Conservation (phyloP, 1,140 invertebrate genomes). For the Papilio aristodemus region DNA sequence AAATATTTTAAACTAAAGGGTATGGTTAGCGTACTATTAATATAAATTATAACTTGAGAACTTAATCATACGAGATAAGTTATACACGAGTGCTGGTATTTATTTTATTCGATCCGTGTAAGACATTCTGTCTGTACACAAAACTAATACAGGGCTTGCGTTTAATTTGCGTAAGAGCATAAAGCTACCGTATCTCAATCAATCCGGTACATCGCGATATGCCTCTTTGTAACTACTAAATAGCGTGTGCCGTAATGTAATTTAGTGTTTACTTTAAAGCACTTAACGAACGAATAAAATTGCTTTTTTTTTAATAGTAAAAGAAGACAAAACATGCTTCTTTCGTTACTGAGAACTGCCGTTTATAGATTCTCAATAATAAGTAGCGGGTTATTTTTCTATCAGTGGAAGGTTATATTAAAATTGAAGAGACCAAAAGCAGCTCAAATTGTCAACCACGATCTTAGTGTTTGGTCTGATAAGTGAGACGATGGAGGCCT, state of each 20-base stretch:
- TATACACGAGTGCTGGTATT: not conserved
- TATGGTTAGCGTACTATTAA: not conserved
- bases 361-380: no score
- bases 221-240: slow-evolving; percentile 10
- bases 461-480: no score
- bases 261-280: slow-evolving; percentile 18
- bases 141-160: not conserved
- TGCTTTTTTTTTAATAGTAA: not conserved
- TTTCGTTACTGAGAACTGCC: not conserved
- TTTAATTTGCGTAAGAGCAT: slow-evolving; percentile 21
- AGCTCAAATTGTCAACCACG: no score
- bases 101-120: slow-evolving; percentile 14
- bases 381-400: no score
- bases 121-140: not conserved
- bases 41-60: not conserved
- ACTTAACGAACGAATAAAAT: slow-evolving; percentile 1
- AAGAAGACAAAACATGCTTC: not conserved
- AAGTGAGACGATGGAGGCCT: no score
- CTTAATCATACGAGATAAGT: not conserved
- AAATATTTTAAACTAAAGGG: no score
- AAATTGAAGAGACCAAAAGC: no score
- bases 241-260: slow-evolving; percentile 13
- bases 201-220: slow-evolving; percentile 20
- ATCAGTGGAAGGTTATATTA: no score
- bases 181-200: slow-evolving; percentile 19